A percentile compares a stretch with the other conserved stretches of the same genome.
Conservation (phyloP, 2,797 vertebrate genomes). For the Cottoperca gobio region DNA sequence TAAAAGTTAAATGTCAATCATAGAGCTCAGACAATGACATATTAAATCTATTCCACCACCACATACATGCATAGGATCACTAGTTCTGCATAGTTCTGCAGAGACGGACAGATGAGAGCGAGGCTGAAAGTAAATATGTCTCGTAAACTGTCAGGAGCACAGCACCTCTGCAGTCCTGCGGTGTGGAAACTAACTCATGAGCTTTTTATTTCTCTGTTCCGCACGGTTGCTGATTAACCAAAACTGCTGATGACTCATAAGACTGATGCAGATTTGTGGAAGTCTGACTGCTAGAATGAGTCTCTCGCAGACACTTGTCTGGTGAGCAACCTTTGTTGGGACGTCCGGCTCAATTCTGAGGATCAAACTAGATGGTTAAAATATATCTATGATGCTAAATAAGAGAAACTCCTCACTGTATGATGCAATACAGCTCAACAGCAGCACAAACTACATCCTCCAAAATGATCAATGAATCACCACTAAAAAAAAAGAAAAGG, state of each 20-base stretch:
- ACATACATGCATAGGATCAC: slow-evolving; percentile 23
- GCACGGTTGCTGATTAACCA: not conserved
- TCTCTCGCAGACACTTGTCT: not conserved
- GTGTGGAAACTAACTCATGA: slow-evolving; percentile 18
- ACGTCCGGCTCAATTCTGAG: slow-evolving; percentile 8
- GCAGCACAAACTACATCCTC: no score
- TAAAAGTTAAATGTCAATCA: slow-evolving; percentile 1
- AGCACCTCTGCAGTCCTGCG: slow-evolving; percentile 7
- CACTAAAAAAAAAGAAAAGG: no score
- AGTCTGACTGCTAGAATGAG: not conserved
- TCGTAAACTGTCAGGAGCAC: not conserved
- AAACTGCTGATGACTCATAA: slow-evolving; percentile 6
- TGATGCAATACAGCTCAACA: no score
- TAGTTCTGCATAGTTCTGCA: slow-evolving; percentile 1
- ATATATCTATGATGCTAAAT: not conserved
- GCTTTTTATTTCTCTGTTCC: not conserved
- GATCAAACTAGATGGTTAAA: no score
- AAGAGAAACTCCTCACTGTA: no score
- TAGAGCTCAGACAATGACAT: not conserved
- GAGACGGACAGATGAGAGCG: not conserved
- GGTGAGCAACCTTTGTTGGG: not conserved
- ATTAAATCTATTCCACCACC: slow-evolving; percentile 5
- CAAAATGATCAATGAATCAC: no score
- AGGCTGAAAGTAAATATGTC: not conserved
- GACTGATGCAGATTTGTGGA: slow-evolving; percentile 7